Evolutionary conservation across 1,140 invertebrate genomes (phyloP).

Genomic region (Drosophila persimilis): DNA sequence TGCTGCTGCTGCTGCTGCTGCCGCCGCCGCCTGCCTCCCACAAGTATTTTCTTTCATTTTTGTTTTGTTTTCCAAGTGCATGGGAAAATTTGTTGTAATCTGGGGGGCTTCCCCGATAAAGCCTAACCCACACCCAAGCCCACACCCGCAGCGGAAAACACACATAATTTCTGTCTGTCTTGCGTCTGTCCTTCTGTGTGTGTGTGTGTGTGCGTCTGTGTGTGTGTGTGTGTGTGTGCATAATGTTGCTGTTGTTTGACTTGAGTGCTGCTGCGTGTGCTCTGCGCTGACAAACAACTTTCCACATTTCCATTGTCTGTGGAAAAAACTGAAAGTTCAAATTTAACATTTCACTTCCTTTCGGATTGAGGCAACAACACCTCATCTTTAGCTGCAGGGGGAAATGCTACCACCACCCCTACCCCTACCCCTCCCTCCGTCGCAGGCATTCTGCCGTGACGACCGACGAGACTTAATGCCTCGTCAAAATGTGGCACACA

Average conservation of each 20-base stretch:
- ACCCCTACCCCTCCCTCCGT: neutral
- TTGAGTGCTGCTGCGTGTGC: conserved; percentile 33
- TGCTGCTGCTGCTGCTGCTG: no score
- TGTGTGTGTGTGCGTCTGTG: conserved; percentile 38
- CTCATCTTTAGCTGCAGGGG: conserved; percentile 11
- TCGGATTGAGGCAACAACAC: conserved; percentile 44
- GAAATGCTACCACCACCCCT: neutral
- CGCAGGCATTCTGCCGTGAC: conserved; percentile 66
- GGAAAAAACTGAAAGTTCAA: conserved; percentile 71
- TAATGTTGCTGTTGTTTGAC: conserved; percentile 38
- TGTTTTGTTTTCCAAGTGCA: conserved; percentile 24
- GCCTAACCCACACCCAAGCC: conserved; percentile 4
- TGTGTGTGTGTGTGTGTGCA: conserved; percentile 18
- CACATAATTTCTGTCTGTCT: conserved; percentile 44
- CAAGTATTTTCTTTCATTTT: conserved; percentile 63
- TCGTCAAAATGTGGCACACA: conserved; percentile 45
- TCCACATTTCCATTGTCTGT: conserved; percentile 72
- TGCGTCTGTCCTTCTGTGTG: neutral
- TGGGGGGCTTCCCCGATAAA: conserved; percentile 18
- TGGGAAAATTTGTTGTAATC: conserved; percentile 56
- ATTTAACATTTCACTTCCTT: conserved; percentile 75
- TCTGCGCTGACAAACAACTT: conserved; percentile 52
- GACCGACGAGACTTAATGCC: conserved; percentile 31
- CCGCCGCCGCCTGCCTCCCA: conserved; percentile 19
- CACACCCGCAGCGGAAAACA: conserved; percentile 40